A percentile compares a stretch with the other conserved stretches of the same genome.
Conservation (phyloP, 1,140 invertebrate species). For the Anoplophora glabripennis region DNA sequence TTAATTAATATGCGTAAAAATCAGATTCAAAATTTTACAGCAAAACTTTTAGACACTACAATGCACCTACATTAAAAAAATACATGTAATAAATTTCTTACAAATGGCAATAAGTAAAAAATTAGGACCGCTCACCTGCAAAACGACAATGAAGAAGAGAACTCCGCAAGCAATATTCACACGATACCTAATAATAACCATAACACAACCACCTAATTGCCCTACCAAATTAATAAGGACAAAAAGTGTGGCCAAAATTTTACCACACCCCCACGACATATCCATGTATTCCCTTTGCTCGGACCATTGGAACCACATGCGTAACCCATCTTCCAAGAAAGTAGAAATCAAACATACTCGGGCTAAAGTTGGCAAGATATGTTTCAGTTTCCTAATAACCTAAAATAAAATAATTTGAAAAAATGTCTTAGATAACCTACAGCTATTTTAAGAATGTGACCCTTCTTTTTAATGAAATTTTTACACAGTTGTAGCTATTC, state of each 20-base stretch:
- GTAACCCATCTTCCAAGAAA: constrained; percentile 97
- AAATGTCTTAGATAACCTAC: constrained; percentile 1
- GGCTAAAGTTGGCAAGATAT: constrained; percentile 92
- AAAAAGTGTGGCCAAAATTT: constrained; percentile 87
- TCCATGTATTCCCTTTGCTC: constrained; percentile 99
- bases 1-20: not conserved
- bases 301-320: constrained; percentile 99
- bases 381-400: constrained; percentile 90
- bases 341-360: constrained; percentile 97
- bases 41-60: too few relatives aligned
- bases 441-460: not conserved
- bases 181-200: constrained; percentile 90
- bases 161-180: constrained; percentile 94
- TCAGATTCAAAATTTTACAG: too few relatives aligned
- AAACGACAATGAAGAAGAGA: constrained; percentile 92
- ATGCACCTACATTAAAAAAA: too few relatives aligned
- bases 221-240: constrained; percentile 92
- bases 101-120: not conserved
- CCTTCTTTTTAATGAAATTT: not conserved
- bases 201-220: constrained; percentile 91
- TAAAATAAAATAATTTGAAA: constrained; percentile 50
- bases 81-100: too few relatives aligned
- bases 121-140: constrained; percentile 72
- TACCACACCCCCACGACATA: constrained; percentile 96
- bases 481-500: not conserved